Base-by-base conservation (phyloP, 2,888 invertebrate species). In the Tridacna crocea region DNA sequence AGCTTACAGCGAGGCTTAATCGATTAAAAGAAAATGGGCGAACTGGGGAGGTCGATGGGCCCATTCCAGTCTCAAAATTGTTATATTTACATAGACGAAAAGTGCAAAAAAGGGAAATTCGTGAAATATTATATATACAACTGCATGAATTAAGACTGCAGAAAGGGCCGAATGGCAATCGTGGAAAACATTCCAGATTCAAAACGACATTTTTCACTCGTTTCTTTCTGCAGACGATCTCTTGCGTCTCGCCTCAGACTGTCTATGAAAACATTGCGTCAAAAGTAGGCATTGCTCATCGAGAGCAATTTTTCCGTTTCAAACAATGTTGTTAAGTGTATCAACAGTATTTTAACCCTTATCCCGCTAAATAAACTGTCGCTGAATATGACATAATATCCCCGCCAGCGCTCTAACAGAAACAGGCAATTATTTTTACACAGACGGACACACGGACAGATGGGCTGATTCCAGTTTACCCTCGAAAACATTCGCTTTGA, bases 1-100 rank as follows among this genome's bases (percentile, higher is more conserved):
- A 84, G 79, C 81, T 81, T 79, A 81, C 70, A 79, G 72, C 73
- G 68, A 77, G 74, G 73, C 81, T 81, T 81, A 84, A 81, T 79
- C 81, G 84, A 84, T 81, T 79, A 81, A 70, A 61, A 61, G 74
- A 61, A 61, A 73, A 36, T 47, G 73, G 73, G 73, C 48, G 15
- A 27, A 3, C 36, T 36, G 27, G 15, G 58, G 60, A 27, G 73
- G 27, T 73, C 60, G 73, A 27, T 27, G 13, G 22, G 60, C 58
- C 58, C 60, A 73, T 73, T 73, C 26, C 22, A 24, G 27, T 58
- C 55, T 0, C 27, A 60, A 73, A 60, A 26, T 60, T 22, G 73
- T 72, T 55, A n/a, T 70, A 73, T 73, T 70, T 70, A 47, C 70
- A 51, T 24, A 10, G 48, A 70, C 6, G 19, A 24, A 15, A 66